Evolutionary conservation across 2,888 invertebrate genomes (phyloP), one percentile per base, ranked within the genome.

Genomic region (Synanthedon tipuliformis): DNA sequence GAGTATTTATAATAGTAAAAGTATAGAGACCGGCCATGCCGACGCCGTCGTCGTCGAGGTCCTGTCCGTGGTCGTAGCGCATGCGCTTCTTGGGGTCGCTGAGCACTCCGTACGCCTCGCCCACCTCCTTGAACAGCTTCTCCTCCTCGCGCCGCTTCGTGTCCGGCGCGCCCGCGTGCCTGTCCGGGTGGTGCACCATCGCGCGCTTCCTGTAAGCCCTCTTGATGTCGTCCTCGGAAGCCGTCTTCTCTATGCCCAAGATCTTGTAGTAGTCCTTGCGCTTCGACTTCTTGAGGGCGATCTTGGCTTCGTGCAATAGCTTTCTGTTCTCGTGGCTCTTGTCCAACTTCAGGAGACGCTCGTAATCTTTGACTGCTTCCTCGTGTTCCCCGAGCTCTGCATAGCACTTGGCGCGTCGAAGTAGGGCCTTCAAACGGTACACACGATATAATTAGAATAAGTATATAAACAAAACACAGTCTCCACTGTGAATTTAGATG

Each of bases 181-280:
- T 91, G 88, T 98, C 97, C 55, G 98, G 98, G 89, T 98, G 98
- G 80, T 94, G 96, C 10, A 95, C 92, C 55, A 98, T 87, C 0
- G 98, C 98, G 63, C 94, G 89, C 82, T 96, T 96, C 68, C 92
- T 92, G 79, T 98, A 98, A 1, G 97, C 97, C 78, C 96, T 97
- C 74, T 97, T 97, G 55, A 98, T 96, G 66, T 97, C 97, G 69
- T 96, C 96, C 23, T 94, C 95, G 0, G 92, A 91, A 0, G 97
- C 97, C 62, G 84, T 90, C 69, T 94, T 94, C 2, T 91, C 90
- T 12, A 98, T 89, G 4, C 97, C 97, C 55, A 98, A 89, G 62
- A 98, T 96, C 81, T 97, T 97, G 71, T 98, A 98, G 75, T 97
- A 98, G 75, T 98, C 98, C 88, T 98, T 98, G 61, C 97, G 91